A percentile compares a stretch with the other conserved stretches of the same genome.
Conservation (phyloP, 2,888 invertebrate genomes). For the Pyrrhosoma nymphula region DNA sequence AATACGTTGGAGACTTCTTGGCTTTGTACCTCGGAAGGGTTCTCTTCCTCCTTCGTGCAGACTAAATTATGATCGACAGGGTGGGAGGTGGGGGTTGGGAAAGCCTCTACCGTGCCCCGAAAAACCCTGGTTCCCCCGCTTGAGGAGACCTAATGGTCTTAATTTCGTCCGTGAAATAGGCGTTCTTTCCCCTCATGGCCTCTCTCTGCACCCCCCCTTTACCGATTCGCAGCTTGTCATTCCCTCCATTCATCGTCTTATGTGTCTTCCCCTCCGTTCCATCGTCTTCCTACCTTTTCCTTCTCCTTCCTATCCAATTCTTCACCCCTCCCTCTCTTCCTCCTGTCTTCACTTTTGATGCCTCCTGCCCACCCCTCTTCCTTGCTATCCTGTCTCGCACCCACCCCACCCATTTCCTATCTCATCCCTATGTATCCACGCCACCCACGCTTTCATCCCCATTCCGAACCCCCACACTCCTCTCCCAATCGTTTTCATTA, state of each 20-base stretch:
- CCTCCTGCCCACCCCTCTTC: not conserved
- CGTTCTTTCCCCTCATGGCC: not conserved
- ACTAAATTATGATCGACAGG: constrained; percentile 24
- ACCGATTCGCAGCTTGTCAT: not conserved
- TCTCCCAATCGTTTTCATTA: not conserved
- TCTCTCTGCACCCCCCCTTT: not conserved
- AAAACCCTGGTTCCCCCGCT: not conserved
- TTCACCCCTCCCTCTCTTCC: not conserved
- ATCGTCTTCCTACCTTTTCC: not conserved
- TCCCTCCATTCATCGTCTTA: not conserved
- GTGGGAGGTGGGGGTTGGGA: no score
- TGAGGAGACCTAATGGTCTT: not conserved
- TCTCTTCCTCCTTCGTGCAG: not conserved
- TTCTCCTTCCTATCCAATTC: no score
- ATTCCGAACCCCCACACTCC: no score
- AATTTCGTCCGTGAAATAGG: not conserved
- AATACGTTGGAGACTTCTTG: constrained; percentile 22
- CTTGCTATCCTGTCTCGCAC: not conserved
- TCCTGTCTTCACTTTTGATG: not conserved
- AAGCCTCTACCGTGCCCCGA: not conserved
- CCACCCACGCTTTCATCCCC: no score
- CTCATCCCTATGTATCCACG: no score
- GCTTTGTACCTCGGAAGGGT: constrained; percentile 2
- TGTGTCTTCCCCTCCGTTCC: no score
- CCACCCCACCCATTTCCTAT: not conserved